phyloP scores from a whole-genome alignment of 2,113 vertebrate genomes.

The Bos indicus region DNA sequence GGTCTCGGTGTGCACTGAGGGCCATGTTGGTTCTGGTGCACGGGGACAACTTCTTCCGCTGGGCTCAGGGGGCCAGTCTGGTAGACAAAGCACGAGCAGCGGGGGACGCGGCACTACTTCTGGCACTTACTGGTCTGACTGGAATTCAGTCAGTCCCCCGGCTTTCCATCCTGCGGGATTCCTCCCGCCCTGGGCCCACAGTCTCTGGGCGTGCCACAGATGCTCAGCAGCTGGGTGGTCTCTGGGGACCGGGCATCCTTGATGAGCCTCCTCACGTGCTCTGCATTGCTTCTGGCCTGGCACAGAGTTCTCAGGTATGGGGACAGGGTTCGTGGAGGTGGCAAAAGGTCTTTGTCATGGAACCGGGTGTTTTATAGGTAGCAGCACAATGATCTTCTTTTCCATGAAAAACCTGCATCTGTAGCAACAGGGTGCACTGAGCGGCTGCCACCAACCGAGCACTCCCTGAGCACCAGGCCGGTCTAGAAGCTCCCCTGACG shows the following conservation, averaged over 20 bases:
- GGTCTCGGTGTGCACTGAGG: accelerated
- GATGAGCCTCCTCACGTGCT: neutral
- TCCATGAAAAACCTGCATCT: neutral
- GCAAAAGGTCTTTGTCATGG: neutral
- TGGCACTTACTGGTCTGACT: too few relatives aligned
- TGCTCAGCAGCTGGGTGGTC: neutral
- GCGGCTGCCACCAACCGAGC: neutral
- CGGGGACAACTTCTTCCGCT: neutral
- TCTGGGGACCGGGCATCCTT: neutral
- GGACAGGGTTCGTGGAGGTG: neutral
- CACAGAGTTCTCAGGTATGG: neutral
- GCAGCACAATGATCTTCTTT: neutral
- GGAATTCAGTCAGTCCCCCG: neutral
- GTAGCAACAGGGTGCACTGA: neutral
- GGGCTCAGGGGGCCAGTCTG: neutral
- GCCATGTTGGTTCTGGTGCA: accelerated
- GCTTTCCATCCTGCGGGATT: neutral
- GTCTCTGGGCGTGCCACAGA: neutral
- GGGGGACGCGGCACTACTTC: neutral
- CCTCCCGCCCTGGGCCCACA: neutral
- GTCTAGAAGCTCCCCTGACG: neutral
- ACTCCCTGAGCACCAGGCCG: accelerated
- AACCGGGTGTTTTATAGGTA: neutral
- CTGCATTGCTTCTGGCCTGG: neutral
- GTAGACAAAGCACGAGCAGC: neutral